Conservation (phyloP, 2,113 vertebrate species). For the Lota lota region DNA sequence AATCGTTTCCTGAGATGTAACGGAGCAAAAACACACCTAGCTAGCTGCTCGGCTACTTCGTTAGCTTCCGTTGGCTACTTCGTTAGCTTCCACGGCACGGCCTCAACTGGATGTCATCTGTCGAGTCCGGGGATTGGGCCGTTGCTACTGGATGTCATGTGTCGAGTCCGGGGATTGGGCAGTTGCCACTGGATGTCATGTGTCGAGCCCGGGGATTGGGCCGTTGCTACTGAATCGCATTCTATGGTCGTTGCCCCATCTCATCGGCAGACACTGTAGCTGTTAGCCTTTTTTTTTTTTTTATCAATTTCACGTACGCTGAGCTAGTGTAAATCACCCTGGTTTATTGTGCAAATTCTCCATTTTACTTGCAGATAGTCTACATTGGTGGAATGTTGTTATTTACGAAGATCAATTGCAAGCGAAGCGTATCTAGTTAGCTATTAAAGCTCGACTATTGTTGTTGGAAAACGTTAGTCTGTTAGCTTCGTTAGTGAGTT, state of each 20-base stretch:
- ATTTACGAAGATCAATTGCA: too few species aligned
- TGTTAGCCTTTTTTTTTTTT: conserved; percentile 21
- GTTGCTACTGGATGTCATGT: conserved; percentile 51
- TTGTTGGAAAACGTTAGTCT: conserved; percentile 34
- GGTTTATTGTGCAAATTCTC: not conserved
- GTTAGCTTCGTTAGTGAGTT: not conserved
- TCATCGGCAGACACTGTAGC: too few species aligned
- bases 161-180: conserved; percentile 52
- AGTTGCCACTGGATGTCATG: conserved; percentile 6
- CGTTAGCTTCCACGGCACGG: conserved; percentile 36
- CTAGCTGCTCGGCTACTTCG: too few species aligned
- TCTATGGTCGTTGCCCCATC: not conserved
- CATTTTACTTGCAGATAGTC: too few species aligned
- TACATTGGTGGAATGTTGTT: conserved; percentile 28
- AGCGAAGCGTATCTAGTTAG: conserved; percentile 54
- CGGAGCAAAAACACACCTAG: conserved; percentile 32
- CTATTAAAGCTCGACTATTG: conserved; percentile 50
- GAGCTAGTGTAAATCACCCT: too few species aligned
- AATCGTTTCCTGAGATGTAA: conserved; percentile 63
- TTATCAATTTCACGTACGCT: too few species aligned
- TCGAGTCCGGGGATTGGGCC: conserved; percentile 66
- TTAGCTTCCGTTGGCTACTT: too few species aligned
- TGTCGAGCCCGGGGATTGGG: not conserved
- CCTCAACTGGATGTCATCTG: conserved; percentile 70
- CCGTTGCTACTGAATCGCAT: not conserved